phyloP scores from a whole-genome alignment of 1,140 invertebrate genomes.

The Araneus ventricosus region DNA sequence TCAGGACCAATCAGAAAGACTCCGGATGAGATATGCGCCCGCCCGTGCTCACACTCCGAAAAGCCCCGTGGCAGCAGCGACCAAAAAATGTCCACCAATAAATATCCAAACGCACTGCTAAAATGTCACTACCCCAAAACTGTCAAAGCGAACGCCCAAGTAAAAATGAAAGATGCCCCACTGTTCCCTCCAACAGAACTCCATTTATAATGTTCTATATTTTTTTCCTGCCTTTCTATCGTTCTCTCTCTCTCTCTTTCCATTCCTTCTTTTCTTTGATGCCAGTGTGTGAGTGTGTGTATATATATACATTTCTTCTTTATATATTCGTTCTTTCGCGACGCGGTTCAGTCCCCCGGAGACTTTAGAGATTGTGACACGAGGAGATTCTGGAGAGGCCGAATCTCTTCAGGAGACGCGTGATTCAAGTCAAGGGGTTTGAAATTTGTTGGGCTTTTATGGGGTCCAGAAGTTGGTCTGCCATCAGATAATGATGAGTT shows the following conservation, averaged over 20 bases:
- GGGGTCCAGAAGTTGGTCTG: neutral
- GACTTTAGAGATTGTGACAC: slow-evolving; percentile 71
- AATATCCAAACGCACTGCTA: slow-evolving; percentile 74
- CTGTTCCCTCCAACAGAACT: slow-evolving; percentile 72
- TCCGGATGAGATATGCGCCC: slow-evolving; percentile 68
- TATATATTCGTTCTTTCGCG: slow-evolving; percentile 71
- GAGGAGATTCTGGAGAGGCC: slow-evolving; percentile 38
- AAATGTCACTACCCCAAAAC: slow-evolving; percentile 73
- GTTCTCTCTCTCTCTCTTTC: neutral
- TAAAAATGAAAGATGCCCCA: slow-evolving; percentile 72
- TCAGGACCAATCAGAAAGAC: slow-evolving; percentile 73
- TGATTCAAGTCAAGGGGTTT: slow-evolving; percentile 42
- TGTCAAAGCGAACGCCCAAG: slow-evolving; percentile 72
- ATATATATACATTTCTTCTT: slow-evolving; percentile 61
- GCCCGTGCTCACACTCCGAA: slow-evolving; percentile 69
- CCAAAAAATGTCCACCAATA: slow-evolving; percentile 75
- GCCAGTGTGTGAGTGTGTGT: slow-evolving; percentile 9
- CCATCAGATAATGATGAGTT: neutral
- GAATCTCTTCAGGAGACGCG: neutral
- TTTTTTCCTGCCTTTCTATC: slow-evolving; percentile 42
- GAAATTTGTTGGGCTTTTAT: slow-evolving; percentile 24
- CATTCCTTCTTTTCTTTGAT: slow-evolving; percentile 60
- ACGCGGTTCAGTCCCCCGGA: slow-evolving; percentile 54
- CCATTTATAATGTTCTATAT: slow-evolving; percentile 72
- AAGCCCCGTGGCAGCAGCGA: slow-evolving; percentile 71